Percentiles rank a stretch among this genome's conserved stretches.
phyloP scores from a whole-genome alignment of 2,888 invertebrate genomes.

The Atrina japonica region DNA sequence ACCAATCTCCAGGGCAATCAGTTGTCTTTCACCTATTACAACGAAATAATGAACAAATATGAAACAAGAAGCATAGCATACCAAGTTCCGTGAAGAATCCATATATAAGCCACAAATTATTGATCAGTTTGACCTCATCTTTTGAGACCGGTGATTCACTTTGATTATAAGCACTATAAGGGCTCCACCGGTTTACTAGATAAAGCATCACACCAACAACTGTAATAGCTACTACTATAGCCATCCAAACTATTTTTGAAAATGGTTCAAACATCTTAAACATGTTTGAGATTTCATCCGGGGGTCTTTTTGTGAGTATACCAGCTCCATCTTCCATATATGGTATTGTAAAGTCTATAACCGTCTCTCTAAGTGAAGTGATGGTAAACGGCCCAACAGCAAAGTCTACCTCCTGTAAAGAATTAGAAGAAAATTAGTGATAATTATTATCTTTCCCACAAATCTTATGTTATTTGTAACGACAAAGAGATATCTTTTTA shows the following conservation, averaged over 20 bases:
- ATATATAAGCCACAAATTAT: conserved; percentile 59
- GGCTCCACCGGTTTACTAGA: conserved; percentile 53
- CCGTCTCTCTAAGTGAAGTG: conserved; percentile 58
- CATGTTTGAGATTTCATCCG: conserved; percentile 54
- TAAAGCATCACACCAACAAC: conserved; percentile 55
- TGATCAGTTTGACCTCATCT: conserved; percentile 36
- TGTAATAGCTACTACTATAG: conserved; percentile 50
- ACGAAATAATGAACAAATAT: too few species aligned
- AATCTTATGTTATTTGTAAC: too few species aligned
- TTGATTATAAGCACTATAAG: conserved; percentile 35
- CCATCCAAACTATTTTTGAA: conserved; percentile 57
- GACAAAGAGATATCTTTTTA: too few species aligned
- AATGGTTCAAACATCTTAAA: conserved; percentile 67
- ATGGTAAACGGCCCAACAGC: conserved; percentile 69
- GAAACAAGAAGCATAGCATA: too few species aligned
- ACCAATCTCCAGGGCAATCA: too few species aligned
- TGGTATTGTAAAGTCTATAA: conserved; percentile 69
- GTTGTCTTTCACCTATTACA: too few species aligned
- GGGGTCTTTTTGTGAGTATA: conserved; percentile 62
- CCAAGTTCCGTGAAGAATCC: conserved; percentile 62
- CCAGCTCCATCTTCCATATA: conserved; percentile 68
- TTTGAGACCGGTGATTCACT: background rate
- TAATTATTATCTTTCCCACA: too few species aligned
- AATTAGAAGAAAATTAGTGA: too few species aligned
- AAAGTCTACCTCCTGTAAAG: conserved; percentile 63